Base-by-base conservation (phyloP, 2,888 invertebrate genomes). In the Bombylius major region DNA sequence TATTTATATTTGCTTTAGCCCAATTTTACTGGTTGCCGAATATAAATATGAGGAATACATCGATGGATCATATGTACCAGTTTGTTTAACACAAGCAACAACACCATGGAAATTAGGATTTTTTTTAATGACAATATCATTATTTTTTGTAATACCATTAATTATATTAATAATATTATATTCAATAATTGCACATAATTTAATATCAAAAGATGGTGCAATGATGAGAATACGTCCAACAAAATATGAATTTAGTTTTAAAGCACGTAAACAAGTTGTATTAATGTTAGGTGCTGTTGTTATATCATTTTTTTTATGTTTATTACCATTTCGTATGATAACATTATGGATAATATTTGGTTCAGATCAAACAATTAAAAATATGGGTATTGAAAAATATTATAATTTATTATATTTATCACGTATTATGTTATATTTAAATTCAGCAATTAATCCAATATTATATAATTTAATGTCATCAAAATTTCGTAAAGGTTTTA, bases 401-500 rank as follows among this genome's bases (percentile, higher is more conserved):
- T 88, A 89, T 69, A 87, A 85, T 66, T 77, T 93, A 51, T 74
- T 93, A 42, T 89, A 87, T 70, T 89, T 91, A 69, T 87, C 87
- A 60, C 80, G 93, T 62, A 84, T 90, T 51, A 88, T 93, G 87
- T 76, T 89, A 54, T 93, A 92, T 67, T 77, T 92, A 59, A 93
- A 94, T 72, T 92, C 92, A 5, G 92, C 91, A 47, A 82, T 91
- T 62, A 93, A 94, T 73, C 93, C 93, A 1, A 87, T 93, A 63
- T 76, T 94, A n/a, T 94, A 94, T 70, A 93, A 92, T 70, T 76
- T 93, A 60, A 90, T 93, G 87, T 91, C 90, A 47, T 89, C 90
- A 4, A 92, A 91, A 75, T 94, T 94, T 69, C 82, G 93, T 4
- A 80, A 83, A 56, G 89, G 89, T 1, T 90, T 90, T 65, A 77